Base-by-base conservation (phyloP, 2,888 invertebrate species). In the Trypoxylon attenuatum region DNA sequence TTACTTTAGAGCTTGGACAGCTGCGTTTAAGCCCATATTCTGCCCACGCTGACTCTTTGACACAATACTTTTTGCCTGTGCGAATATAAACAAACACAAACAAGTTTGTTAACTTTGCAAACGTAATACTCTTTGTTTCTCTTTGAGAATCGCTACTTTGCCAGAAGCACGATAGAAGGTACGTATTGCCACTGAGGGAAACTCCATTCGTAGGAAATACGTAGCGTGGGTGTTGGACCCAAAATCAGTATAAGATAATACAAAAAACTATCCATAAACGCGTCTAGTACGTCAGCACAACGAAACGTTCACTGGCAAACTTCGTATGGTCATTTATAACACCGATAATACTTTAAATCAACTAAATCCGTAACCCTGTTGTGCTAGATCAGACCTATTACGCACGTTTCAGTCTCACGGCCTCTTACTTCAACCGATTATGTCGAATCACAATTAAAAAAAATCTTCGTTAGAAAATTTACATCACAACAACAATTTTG, bases 21-120 rank as follows among this genome's bases (percentile, higher is more conserved):
- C 93, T 83, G 92, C 92, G 87, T 92, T 93, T 88, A 92, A 89
- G 86, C 92, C 93, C 93, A 93, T 93, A 88, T 88, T 90, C 81
- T 73, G 75, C 66, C 61, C 58, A 76, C 73, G 74, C 77, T 73
- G 67, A 76, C 70, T 22, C 13, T 22, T 19, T 39, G n/a, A 13
- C 21, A 29, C 10, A 29, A 50, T 18, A 52, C 43, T 38, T 71
- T 69, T 79, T 68, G 63, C 73, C 84, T 82, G 63, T 10, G 61
- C 6, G 47, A 56, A 64, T 33, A 13, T 18, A 53, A 16, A 16
- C n/a, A n/a, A 6, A 50, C 15, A 16, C 22, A 5, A 16, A 47
- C 6, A 13, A 29, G 1, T 8, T n/a, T n/a, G 13, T 33, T 21
- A 18, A 5, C 0, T n/a, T 38, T 4, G 5, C 6, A 39, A 10